Evolutionary conservation across 2,888 invertebrate genomes (phyloP).

Genomic region (Ecliptopera silaceata): DNA sequence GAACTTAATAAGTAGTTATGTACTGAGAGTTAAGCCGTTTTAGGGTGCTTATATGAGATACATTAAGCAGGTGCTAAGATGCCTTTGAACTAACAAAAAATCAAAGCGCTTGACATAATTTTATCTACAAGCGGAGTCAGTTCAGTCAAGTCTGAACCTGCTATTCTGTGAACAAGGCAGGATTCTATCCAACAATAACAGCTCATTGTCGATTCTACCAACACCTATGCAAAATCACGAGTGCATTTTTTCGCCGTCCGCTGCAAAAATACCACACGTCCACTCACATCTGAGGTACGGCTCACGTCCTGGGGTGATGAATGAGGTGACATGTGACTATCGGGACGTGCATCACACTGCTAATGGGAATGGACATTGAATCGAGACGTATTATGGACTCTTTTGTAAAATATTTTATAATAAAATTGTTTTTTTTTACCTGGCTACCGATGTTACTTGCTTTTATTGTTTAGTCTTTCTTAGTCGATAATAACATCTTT

Average conservation of each 20-base stretch:
- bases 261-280: constrained; percentile 23
- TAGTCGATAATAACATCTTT: too few species aligned
- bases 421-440: too few species aligned
- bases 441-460: too few species aligned
- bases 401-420: not conserved
- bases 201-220: constrained; percentile 22
- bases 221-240: constrained; percentile 25
- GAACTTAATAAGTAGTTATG: not conserved
- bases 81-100: too few species aligned
- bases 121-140: not conserved
- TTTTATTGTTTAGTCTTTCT: too few species aligned
- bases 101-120: too few species aligned
- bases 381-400: not conserved
- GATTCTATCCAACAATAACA: not conserved
- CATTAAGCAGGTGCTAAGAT: too few species aligned
- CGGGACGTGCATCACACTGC: constrained; percentile 19
- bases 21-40: not conserved
- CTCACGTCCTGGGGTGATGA: constrained; percentile 21
- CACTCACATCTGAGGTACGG: constrained; percentile 1
- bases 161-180: not conserved
- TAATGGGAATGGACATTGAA: constrained; percentile 11
- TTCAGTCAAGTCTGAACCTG: not conserved
- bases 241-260: constrained; percentile 21
- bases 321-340: constrained; percentile 27
- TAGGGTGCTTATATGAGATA: too few species aligned